Base-by-base conservation (phyloP, 2,797 vertebrate genomes). In the Rhinella marina region DNA sequence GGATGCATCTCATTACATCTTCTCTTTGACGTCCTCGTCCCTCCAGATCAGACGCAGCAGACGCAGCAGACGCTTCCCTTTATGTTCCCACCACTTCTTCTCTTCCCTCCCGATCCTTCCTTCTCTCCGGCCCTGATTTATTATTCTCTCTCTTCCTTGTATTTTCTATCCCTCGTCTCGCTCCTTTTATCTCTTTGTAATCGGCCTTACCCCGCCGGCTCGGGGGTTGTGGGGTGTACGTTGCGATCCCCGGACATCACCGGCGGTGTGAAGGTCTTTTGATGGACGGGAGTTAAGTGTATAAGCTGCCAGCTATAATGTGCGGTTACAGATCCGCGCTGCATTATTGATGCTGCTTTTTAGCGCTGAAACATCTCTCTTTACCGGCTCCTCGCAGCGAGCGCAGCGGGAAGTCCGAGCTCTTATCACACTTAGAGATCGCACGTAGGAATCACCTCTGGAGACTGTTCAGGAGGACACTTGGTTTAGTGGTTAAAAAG, bases 311-410 rank as follows among this genome's bases (percentile, higher is more conserved):
- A 89, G 88, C 88, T 85, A 83, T 89, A 89, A 89, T 89, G 88
- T 89, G 88, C 80, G 75, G 88, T 89, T 89, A 89, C 88, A 89
- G 88, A 89, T 89, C 88, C 41, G 16, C n/a, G 52, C 73, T 89
- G 88, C 88, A 89, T 89, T 89, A 89, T 89, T 89, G 88, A 89
- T 89, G 88, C 80, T 83, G 80, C 84, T 89, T 89, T 89, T 89
- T 86, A 89, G 84, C 85, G 77, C 70, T 83, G 88, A 89, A 89
- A 86, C 88, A 89, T 89, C 84, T 89, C 84, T 86, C 73, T 89
- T 86, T 83, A 86, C 84, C 17, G 84, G 80, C 88, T 77, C 80
- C 88, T 86, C 73, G 7, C 79, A 70, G 88, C 10, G 72, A 76
- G 62, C 84, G 54, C 88, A 79, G 84, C 52, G 73, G 88, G 88